Evolutionary conservation across 2,888 invertebrate species (phyloP).

Genomic region (Pyrochroa serraticornis): DNA sequence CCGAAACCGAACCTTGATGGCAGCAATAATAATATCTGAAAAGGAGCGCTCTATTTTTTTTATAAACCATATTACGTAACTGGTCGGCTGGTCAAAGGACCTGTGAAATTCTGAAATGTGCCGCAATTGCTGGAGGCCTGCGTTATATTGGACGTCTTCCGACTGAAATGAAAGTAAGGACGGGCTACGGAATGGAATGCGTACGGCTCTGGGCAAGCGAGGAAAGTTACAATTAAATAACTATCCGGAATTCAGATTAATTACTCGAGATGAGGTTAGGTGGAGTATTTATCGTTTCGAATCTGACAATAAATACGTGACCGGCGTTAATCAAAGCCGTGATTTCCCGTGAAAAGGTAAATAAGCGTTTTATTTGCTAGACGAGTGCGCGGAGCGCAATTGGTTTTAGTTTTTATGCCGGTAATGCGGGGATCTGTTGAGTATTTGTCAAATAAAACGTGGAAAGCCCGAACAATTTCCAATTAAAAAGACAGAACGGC

Average conservation of each 20-base stretch:
- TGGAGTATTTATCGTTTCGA: constrained; percentile 4
- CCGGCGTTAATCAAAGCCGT: constrained; percentile 1
- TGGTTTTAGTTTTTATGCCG: background rate
- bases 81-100: background rate
- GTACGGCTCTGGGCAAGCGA: constrained; percentile 23
- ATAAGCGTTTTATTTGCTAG: constrained; percentile 13
- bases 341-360: constrained; percentile 9
- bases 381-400: background rate
- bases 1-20: no score
- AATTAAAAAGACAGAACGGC: constrained; percentile 35
- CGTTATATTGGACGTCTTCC: constrained; percentile 1
- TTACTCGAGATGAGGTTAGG: constrained; percentile 15
- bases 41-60: no score
- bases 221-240: constrained; percentile 27
- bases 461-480: constrained; percentile 29
- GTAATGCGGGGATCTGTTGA: background rate
- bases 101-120: constrained; percentile 3
- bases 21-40: no score
- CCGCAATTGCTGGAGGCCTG: background rate
- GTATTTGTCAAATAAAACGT: constrained; percentile 17
- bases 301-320: constrained; percentile 3
- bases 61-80: background rate
- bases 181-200: constrained; percentile 22
- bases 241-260: constrained; percentile 24
- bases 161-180: constrained; percentile 28